Percentiles rank a stretch among this genome's conserved stretches.
Conservation (phyloP, 2,888 invertebrate genomes). For the Erebia epiphron region DNA sequence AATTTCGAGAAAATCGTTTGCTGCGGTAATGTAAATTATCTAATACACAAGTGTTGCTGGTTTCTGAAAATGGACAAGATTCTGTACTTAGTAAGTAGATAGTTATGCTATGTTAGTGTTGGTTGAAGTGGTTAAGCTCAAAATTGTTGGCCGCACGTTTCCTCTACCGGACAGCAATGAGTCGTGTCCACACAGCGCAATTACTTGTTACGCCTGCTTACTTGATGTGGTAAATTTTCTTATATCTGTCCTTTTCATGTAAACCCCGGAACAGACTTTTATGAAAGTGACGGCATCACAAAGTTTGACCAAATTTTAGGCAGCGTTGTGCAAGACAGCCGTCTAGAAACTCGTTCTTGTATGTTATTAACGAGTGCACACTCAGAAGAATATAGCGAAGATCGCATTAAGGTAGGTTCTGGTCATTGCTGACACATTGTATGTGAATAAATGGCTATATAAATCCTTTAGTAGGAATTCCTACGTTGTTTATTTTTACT, state of each 20-base stretch:
- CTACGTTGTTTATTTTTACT: background rate
- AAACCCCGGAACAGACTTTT: no score
- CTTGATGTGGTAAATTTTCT: no score
- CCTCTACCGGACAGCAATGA: no score
- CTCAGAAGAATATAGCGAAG: background rate
- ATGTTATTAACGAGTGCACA: background rate
- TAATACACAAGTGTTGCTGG: background rate
- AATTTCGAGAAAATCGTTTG: slow-evolving; percentile 12
- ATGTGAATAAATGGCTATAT: background rate
- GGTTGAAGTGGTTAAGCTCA: background rate
- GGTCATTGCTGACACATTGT: background rate
- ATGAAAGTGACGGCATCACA: no score
- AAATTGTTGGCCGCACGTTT: background rate
- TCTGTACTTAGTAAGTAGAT: background rate
- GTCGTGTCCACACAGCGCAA: no score
- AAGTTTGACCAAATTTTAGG: no score
- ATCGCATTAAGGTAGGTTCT: background rate
- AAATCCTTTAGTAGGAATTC: background rate
- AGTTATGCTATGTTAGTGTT: background rate
- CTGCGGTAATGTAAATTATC: slow-evolving; percentile 1
- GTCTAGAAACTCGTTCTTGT: background rate
- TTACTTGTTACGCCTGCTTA: no score
- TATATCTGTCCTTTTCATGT: no score
- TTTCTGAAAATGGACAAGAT: slow-evolving; percentile 10
- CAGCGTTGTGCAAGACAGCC: no score